These are phyloP conservation scores for Macrosoma leucophasiata DNA, from an alignment of 2,888 invertebrate species.

Conservation along the genomic window DNA sequence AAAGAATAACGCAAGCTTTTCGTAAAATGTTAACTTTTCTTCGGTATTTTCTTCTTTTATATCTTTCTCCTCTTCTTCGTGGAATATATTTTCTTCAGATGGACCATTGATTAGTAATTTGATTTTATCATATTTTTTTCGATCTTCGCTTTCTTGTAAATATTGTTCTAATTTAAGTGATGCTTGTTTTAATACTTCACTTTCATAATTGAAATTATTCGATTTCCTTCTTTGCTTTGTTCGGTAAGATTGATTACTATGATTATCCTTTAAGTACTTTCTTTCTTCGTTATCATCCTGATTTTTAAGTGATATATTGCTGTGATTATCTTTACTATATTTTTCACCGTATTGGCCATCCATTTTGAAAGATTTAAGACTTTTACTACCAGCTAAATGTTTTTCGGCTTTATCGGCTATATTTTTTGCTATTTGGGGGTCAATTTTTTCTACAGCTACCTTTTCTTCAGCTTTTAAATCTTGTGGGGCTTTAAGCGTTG, in stretches of 20 bases:
- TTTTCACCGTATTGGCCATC: constrained; percentile 59
- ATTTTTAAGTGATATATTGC: constrained; percentile 54
- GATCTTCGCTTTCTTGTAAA: constrained; percentile 52
- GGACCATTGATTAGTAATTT: constrained; percentile 47
- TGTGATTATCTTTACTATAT: constrained; percentile 58
- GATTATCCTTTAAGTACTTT: constrained; percentile 63
- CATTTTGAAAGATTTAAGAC: constrained; percentile 59
- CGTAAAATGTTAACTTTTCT: constrained; percentile 54
- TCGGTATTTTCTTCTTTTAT: constrained; percentile 44
- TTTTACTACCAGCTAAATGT: constrained; percentile 52
- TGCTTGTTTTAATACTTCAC: constrained; percentile 73
- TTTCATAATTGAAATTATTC: constrained; percentile 77
- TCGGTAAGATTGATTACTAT: constrained; percentile 59
- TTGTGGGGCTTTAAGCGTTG: constrained; percentile 67
- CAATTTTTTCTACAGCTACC: constrained; percentile 55
- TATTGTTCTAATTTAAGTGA: constrained; percentile 72
- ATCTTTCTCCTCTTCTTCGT: constrained; percentile 27
- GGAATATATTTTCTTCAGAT: constrained; percentile 47
- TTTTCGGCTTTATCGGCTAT: constrained; percentile 58
- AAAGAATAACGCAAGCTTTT: constrained; percentile 79
- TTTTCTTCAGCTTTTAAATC: constrained; percentile 72
- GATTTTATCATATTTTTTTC: constrained; percentile 39
- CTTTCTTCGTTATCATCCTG: constrained; percentile 59
- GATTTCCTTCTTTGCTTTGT: constrained; percentile 57
- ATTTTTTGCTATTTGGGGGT: constrained; percentile 53